A percentile compares a stretch with the other conserved stretches of the same genome.
These are phyloP conservation scores for Cebus imitator DNA, from an alignment of 2,113 vertebrate species.

Conservation along the genomic window DNA sequence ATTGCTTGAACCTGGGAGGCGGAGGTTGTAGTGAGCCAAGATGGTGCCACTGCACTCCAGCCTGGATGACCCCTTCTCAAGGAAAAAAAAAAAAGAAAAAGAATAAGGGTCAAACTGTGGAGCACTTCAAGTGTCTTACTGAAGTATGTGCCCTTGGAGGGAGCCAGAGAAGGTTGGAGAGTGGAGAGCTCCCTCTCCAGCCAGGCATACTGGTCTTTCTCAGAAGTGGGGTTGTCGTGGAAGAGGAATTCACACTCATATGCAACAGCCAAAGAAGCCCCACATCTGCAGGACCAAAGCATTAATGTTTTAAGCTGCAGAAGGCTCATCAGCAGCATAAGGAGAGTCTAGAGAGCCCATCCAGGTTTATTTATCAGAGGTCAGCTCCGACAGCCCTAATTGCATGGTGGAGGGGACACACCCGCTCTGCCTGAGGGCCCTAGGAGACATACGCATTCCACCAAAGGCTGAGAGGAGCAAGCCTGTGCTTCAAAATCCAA, in stretches of 20 bases:
- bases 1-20: too few relatives aligned
- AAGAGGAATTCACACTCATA: not conserved
- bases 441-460: not conserved
- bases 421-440: not conserved
- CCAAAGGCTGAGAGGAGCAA: not conserved
- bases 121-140: not conserved
- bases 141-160: not conserved
- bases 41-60: too few relatives aligned
- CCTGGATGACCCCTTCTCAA: too few relatives aligned
- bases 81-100: not conserved
- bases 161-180: not conserved
- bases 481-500: not conserved
- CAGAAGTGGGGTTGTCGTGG: not conserved
- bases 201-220: not conserved
- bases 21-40: too few relatives aligned
- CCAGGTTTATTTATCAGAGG: not conserved
- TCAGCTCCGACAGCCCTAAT: not conserved
- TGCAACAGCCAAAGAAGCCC: not conserved
- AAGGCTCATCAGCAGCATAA: not conserved
- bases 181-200: not conserved
- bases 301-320: too few relatives aligned
- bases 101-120: not conserved
- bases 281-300: not conserved
- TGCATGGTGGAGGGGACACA: too few relatives aligned
- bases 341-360: not conserved